Evolutionary conservation across 2,113 vertebrate species (phyloP).

Genomic region (Campylorhamphus procurvoides): DNA sequence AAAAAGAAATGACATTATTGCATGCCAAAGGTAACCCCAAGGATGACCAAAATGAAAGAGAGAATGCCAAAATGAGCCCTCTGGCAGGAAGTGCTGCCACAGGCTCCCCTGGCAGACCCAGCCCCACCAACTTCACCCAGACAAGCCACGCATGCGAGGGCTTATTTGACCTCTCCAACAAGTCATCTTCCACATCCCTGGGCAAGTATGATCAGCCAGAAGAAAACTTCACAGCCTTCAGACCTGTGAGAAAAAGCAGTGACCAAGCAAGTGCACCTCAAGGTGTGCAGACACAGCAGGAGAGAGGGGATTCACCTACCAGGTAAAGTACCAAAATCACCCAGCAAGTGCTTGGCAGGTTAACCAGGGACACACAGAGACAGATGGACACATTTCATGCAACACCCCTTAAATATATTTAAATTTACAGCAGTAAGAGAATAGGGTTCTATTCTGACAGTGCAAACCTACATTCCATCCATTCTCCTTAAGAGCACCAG

Average conservation of each 20-base stretch:
- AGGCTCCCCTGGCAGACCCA: slow-evolving; percentile 91
- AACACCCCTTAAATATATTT: not conserved
- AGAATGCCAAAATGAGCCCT: slow-evolving; percentile 87
- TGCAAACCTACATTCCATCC: not conserved
- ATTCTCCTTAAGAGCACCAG: not conserved
- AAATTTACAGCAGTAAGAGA: not conserved
- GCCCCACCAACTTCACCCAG: slow-evolving; percentile 85
- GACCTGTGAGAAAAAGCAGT: slow-evolving; percentile 57
- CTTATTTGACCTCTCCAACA: slow-evolving; percentile 60
- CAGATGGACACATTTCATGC: not conserved
- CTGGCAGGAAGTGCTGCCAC: slow-evolving; percentile 87
- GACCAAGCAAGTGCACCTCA: not conserved
- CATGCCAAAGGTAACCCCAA: slow-evolving; percentile 67
- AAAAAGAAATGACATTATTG: slow-evolving; percentile 64
- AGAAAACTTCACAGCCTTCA: slow-evolving; percentile 63
- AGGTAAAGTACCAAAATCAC: slow-evolving; percentile 70
- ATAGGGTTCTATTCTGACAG: not conserved
- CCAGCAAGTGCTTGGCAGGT: not conserved
- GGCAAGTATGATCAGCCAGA: slow-evolving; percentile 56
- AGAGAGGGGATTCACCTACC: slow-evolving; percentile 54
- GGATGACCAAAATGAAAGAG: slow-evolving; percentile 75
- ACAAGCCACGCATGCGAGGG: slow-evolving; percentile 71
- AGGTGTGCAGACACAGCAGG: not conserved
- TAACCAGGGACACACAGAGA: not conserved
- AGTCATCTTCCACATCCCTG: slow-evolving; percentile 13